A percentile compares a stretch with the other conserved stretches of the same genome.
Evolutionary conservation across 2,888 invertebrate species (phyloP).

Genomic region (Dione vanillae): DNA sequence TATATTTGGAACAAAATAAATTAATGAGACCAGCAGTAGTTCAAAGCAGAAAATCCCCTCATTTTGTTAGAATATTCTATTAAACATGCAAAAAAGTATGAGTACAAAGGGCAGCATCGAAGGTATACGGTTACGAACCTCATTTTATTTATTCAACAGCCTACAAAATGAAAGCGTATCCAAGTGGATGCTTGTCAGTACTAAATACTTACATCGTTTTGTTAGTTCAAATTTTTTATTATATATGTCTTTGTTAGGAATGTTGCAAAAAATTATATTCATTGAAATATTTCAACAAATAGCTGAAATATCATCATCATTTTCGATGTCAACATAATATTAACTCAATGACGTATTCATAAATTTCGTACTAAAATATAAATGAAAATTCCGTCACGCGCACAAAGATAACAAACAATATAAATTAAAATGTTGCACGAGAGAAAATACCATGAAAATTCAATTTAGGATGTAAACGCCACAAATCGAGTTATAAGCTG

Average conservation of each 20-base stretch:
- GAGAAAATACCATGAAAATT: slow-evolving; percentile 24
- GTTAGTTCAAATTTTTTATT: no score
- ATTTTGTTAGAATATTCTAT: slow-evolving; percentile 29
- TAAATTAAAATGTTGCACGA: slow-evolving; percentile 22
- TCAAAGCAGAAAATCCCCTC: slow-evolving; percentile 9
- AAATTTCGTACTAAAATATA: slow-evolving; percentile 10
- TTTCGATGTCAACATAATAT: neutral
- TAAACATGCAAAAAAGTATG: slow-evolving; percentile 28
- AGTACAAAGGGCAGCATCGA: slow-evolving; percentile 17
- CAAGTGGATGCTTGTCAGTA: neutral
- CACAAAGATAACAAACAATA: slow-evolving; percentile 29
- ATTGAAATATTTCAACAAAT: no score
- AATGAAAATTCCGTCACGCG: neutral
- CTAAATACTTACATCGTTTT: slow-evolving; percentile 16
- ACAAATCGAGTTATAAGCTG: slow-evolving; percentile 35
- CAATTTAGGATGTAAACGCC: slow-evolving; percentile 30
- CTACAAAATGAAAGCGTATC: slow-evolving; percentile 12
- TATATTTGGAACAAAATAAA: neutral
- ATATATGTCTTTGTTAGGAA: no score
- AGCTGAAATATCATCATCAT: neutral
- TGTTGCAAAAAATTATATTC: no score
- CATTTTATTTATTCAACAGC: slow-evolving; percentile 26
- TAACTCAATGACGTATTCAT: neutral
- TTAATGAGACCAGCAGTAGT: neutral
- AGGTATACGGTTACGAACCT: slow-evolving; percentile 13